These are phyloP conservation scores for Nasonia longicornis DNA, from an alignment of 1,140 invertebrate genomes.

Conservation along the genomic window DNA sequence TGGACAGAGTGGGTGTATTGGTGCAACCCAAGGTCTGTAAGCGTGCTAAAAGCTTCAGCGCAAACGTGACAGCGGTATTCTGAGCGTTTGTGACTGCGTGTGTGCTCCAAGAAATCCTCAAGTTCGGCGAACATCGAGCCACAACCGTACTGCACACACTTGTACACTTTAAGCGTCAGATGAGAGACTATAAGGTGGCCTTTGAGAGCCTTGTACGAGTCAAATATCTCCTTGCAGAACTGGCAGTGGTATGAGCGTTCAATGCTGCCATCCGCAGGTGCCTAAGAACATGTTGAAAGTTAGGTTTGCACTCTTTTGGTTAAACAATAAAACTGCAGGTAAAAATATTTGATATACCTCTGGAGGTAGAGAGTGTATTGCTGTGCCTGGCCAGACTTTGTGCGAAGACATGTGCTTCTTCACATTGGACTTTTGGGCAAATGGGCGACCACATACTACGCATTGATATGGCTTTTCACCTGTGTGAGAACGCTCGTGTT, in stretches of 20 bases:
- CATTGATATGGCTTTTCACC: constrained; percentile 76
- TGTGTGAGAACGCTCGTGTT: constrained; percentile 72
- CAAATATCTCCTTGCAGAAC: constrained; percentile 68
- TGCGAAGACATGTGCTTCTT: constrained; percentile 79
- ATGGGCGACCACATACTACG: constrained; percentile 74
- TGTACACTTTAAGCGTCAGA: constrained; percentile 73
- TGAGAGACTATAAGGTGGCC: constrained; percentile 64
- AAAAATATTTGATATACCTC: constrained; percentile 53
- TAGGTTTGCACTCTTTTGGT: neutral
- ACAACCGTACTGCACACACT: constrained; percentile 76
- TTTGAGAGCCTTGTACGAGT: constrained; percentile 66
- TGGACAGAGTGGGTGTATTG: constrained; percentile 73
- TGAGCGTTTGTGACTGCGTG: constrained; percentile 72
- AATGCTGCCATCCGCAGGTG: constrained; percentile 63
- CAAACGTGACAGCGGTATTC: constrained; percentile 76
- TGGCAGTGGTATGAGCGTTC: constrained; percentile 66
- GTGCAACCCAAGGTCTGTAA: constrained; percentile 74
- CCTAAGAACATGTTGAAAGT: constrained; percentile 48
- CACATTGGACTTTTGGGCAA: constrained; percentile 77
- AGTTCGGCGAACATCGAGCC: constrained; percentile 74
- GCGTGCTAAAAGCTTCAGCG: constrained; percentile 72
- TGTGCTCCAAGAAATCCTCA: constrained; percentile 76
- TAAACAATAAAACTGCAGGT: neutral
- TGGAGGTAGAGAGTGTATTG: constrained; percentile 65
- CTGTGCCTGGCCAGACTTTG: constrained; percentile 71